Evolutionary conservation across 2,888 invertebrate species (phyloP).

Genomic region (Dinocampus coccinellae): DNA sequence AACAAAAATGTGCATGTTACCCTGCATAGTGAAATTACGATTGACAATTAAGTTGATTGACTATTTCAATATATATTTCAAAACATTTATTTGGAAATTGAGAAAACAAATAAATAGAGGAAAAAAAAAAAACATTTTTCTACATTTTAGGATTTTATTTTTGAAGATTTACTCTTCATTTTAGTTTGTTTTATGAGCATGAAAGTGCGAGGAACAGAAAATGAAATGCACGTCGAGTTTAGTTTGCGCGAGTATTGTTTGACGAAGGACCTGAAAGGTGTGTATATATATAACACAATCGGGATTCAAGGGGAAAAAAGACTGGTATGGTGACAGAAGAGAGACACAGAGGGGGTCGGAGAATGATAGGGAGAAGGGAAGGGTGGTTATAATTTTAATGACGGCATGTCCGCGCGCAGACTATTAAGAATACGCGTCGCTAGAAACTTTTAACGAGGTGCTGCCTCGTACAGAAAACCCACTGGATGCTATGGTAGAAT

Average conservation of each 20-base stretch:
- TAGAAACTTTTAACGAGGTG: slow-evolving; percentile 70
- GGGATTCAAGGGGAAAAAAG: slow-evolving; percentile 37
- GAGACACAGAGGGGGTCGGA: slow-evolving; percentile 27
- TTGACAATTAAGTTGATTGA: too few relatives aligned
- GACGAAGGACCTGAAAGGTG: slow-evolving; percentile 38
- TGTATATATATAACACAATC: not conserved
- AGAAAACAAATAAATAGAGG: too few relatives aligned
- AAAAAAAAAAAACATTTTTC: too few relatives aligned
- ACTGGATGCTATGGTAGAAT: slow-evolving; percentile 34
- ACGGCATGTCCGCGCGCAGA: slow-evolving; percentile 69
- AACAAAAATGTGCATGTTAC: too few relatives aligned
- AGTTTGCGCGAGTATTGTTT: slow-evolving; percentile 16
- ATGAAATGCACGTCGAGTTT: slow-evolving; percentile 17
- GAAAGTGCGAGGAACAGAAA: slow-evolving; percentile 1
- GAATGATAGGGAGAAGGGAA: slow-evolving; percentile 43
- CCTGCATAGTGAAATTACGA: too few relatives aligned
- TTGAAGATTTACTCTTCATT: slow-evolving; percentile 15
- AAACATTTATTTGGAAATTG: too few relatives aligned
- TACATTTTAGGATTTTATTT: slow-evolving; percentile 5
- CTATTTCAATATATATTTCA: too few relatives aligned
- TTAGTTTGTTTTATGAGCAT: not conserved
- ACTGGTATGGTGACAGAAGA: slow-evolving; percentile 41
- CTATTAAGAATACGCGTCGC: slow-evolving; percentile 70
- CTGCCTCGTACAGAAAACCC: slow-evolving; percentile 47
- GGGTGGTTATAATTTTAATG: slow-evolving; percentile 69